Base-by-base conservation (phyloP, 2,888 invertebrate species). In the Elmis aenea region DNA sequence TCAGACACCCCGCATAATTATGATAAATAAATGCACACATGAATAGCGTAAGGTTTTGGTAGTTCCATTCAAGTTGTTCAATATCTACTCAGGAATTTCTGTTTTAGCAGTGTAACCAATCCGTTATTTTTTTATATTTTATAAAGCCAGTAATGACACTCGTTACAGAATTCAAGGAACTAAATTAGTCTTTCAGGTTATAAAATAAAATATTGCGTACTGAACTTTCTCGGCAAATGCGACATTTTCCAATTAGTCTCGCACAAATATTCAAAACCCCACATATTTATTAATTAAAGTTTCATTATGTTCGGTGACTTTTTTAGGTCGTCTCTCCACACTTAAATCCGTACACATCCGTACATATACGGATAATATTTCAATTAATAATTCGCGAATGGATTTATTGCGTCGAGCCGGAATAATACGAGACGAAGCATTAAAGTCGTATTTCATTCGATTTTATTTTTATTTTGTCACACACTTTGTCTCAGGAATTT, bases 371-470 rank as follows among this genome's bases (percentile, higher is more conserved):
- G 37, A 46, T 44, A 44, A 44, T 46, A 46, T 44, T 44, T 44
- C 44, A 33, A 44, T 46, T 46, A 48, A 48, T 40, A 43, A 43
- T 33, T 33, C 30, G 33, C 24, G 38, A 40, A 37, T 43, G 48
- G 35, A 38, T 38, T 43, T 36, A 36, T 42, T 42, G 35, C 45
- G n/a, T 25, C 16, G 10, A 23, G 20, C 26, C 16, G 21, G 26
- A 23, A 29, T 29, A 32, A 26, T 26, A 25, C 15, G 30, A 21
- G 20, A 25, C 5, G 21, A 20, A 31, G 26, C 25, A 9, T 30
- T 26, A 26, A 26, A 21, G 29, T 25, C 14, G 13, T 37, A 28
- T 28, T 35, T 35, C 16, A 28, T 18, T 6, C 24, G 12, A 9
- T 23, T 29, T 29, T 18, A 30, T 31, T 37, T 26, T 29, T 25